Evolutionary conservation across 2,113 vertebrate genomes (phyloP), one percentile per base, ranked within the genome.

Genomic region (Malurus alboscapulatus): DNA sequence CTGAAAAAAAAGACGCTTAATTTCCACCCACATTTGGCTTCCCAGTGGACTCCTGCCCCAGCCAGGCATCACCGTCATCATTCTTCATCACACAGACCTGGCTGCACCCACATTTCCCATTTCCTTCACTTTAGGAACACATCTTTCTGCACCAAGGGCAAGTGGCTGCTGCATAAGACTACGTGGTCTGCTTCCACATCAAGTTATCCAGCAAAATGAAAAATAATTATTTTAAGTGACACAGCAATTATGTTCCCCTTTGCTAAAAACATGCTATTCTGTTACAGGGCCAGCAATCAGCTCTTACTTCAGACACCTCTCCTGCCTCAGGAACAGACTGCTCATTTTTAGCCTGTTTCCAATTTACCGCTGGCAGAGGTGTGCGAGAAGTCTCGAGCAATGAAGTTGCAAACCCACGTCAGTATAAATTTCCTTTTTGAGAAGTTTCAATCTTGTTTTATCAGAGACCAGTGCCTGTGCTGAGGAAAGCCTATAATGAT

Each of bases 401-500:
- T 10, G 36, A 77, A 91, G 82, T 4, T 85, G 79, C 82, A 90
- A 92, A 65, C 57, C 45, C 69, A 59, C 17, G 7, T 81, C 14
- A 3, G 65, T 84, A 90, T 53, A 89, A 84, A 91, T 92, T 93
- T 77, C 83, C 79, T 86, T 92, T 86, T 53, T 78, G 87, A 95
- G 87, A 93, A 92, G 68, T 93, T 96, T 93, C 94, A 81, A n/a
- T 85, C 85, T 72, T 88, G 87, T 48, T 96, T 96, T 94, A 94
- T 84, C 93, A 77, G 94, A 85, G 75, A 87, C 75, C 10, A 3
- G 84, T 0, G 77, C 74, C 91, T 92, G 81, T 32, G 55, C 84
- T 63, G 71, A 96, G 95, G 91, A 96, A 95, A 94, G 92, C 84
- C 91, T 94, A 57, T 92, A 93, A 95, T 80, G 87, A 91, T 94